Percentiles rank a stretch among this genome's conserved stretches.
These are phyloP conservation scores for Leptinotarsa lineolata DNA, from an alignment of 1,140 invertebrate species.

Conservation along the genomic window DNA sequence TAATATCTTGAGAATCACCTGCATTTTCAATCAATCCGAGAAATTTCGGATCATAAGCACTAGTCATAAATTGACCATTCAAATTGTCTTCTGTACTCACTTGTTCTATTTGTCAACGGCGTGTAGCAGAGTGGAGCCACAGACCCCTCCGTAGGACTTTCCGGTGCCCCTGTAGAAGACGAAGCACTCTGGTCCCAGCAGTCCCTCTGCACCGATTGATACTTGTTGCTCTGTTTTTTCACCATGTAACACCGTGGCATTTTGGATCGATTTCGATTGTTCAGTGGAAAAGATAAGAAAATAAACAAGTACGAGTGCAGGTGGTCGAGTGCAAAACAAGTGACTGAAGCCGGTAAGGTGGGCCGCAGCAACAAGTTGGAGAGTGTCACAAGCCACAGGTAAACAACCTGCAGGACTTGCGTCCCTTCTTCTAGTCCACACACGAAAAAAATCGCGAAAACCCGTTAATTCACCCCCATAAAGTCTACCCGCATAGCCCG, in stretches of 20 bases:
- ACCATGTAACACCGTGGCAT: conserved; percentile 64
- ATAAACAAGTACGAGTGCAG: conserved; percentile 36
- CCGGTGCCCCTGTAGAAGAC: conserved; percentile 41
- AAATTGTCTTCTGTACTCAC: conserved; percentile 41
- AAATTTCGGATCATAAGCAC: no score
- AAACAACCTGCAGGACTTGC: conserved; percentile 43
- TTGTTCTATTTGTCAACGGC: conserved; percentile 47
- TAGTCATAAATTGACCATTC: no score
- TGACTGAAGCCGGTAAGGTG: conserved; percentile 41
- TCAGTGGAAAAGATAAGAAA: conserved; percentile 2
- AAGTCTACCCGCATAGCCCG: neutral
- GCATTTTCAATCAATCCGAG: no score
- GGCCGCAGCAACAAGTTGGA: conserved; percentile 53
- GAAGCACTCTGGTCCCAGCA: conserved; percentile 41
- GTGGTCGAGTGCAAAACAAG: conserved; percentile 50
- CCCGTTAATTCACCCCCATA: neutral
- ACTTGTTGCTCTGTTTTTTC: conserved; percentile 60
- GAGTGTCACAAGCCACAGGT: conserved; percentile 50
- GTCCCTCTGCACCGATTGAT: conserved; percentile 47
- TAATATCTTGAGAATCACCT: no score
- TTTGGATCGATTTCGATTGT: conserved; percentile 22
- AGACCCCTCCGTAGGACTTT: conserved; percentile 56
- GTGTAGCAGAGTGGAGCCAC: conserved; percentile 55
- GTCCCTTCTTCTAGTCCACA: no score
- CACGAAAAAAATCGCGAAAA: neutral